Evolutionary conservation across 2,797 vertebrate genomes (phyloP), one percentile per base, ranked within the genome.

Genomic region (Gymnoscopelus microlampas): DNA sequence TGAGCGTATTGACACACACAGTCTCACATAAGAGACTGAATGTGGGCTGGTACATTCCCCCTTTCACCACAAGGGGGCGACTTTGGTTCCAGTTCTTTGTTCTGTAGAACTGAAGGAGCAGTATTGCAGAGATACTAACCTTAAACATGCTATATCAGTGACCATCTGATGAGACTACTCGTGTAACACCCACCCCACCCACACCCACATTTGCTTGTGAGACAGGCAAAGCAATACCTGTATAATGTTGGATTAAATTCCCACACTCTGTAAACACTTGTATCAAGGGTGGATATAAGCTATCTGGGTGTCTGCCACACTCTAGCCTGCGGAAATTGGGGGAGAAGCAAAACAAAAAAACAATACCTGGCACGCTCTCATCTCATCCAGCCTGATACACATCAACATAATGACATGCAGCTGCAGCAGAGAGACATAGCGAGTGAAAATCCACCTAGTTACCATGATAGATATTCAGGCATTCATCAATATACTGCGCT

Each of bases 51-150:
- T 58, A 23, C 4, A 10, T 9, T 71, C 44, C 48, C 13, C 50
- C 0, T 8, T 82, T 62, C 14, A 39, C 90, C 91, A 91, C 87
- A 79, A 88, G 91, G 10, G 74, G 90, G 88, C 73, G 88, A 65
- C 8, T 82, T 68, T 79, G 56, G 0, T 53, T 19, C 39, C 1
- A 19, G 47, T 67, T 54, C 76, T 82, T 85, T 86, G 78, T 86
- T 83, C 70, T 83, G 56, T 7, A 24, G 9, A 23, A n/a, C 47
- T 51, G 47, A 39, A 32, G 24, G 60, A 64, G 51, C 66, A 65
- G 64, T 47, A 55, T 44, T 23, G 47, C 67, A 13, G 19, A 47
- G 9, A 39, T 3, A 13, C 15, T 9, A 2, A 15, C 32, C 35
- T 39, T 8, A 4, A 5, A 39, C 35, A 39, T 44, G 39, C 39